A percentile compares a stretch with the other conserved stretches of the same genome.
These are phyloP conservation scores for Pardalotus punctatus DNA, from an alignment of 2,113 vertebrate genomes.

Conservation along the genomic window DNA sequence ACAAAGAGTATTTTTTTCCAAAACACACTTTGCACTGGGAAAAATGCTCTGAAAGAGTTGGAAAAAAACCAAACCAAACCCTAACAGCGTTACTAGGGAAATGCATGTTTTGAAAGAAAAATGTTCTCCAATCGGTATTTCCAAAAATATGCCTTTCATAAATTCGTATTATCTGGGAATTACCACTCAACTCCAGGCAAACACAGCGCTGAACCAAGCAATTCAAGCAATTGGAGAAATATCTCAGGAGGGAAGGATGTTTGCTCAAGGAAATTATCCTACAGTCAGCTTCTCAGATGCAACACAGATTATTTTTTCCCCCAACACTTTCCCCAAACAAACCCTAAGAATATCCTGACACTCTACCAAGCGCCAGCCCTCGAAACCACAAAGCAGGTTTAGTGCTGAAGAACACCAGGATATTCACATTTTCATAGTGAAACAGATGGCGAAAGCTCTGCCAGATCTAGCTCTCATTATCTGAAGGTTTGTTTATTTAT, in stretches of 20 bases:
- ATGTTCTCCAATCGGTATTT: not conserved
- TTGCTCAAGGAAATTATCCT: conserved; percentile 26
- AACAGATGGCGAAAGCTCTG: not conserved
- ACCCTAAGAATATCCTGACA: not conserved
- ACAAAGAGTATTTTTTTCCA: not conserved
- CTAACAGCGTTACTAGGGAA: rapidly evolving
- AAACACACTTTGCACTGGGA: not conserved
- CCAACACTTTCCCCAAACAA: not conserved
- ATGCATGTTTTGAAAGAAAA: not conserved
- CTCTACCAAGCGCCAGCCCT: not conserved
- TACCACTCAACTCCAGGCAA: conserved; percentile 18
- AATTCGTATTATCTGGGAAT: not conserved
- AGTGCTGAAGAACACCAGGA: not conserved
- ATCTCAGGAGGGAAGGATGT: not conserved
- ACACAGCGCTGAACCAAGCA: not conserved
- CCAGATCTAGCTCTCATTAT: not conserved
- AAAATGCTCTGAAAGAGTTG: not conserved
- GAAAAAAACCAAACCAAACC: not conserved
- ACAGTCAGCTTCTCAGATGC: not conserved
- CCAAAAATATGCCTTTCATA: not conserved
- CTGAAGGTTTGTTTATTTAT: not conserved
- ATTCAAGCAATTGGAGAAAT: not conserved
- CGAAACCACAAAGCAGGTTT: not conserved
- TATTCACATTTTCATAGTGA: not conserved
- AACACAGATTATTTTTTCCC: not conserved